Conservation (phyloP, 2,888 invertebrate genomes). For the Ophion costatus region DNA sequence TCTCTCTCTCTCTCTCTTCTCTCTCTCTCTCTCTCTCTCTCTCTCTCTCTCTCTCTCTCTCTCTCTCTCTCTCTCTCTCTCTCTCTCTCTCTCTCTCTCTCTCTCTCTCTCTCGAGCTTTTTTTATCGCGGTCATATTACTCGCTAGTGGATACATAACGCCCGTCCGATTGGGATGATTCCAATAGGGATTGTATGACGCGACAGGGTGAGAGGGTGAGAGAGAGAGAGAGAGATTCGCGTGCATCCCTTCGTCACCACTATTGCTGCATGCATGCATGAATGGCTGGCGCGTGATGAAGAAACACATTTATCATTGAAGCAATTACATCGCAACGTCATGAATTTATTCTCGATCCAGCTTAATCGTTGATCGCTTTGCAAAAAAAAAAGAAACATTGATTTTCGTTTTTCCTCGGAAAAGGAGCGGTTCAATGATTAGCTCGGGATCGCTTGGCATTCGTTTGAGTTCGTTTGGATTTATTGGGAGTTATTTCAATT, state of each 20-base stretch:
- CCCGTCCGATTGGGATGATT: conserved; percentile 56
- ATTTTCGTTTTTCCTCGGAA: neutral
- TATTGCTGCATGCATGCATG: conserved; percentile 13
- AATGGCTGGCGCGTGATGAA: neutral
- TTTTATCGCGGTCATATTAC: conserved; percentile 20
- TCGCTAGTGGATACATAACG: conserved; percentile 42
- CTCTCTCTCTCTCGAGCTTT: neutral
- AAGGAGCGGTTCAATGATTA: conserved; percentile 35
- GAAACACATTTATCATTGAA: neutral
- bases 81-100: conserved; percentile 3
- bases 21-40: neutral
- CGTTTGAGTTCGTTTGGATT: no score
- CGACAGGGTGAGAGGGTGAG: no score
- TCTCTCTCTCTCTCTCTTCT: no score
- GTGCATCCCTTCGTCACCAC: conserved; percentile 32
- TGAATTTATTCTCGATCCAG: neutral
- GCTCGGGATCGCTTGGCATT: no score
- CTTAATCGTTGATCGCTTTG: neutral
- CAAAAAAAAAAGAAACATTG: neutral
- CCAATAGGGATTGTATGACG: conserved; percentile 2
- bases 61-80: neutral
- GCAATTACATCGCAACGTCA: neutral
- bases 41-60: neutral
- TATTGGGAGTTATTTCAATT: no score
- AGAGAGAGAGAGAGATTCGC: conserved; percentile 43